Evolutionary conservation across 2,888 invertebrate genomes (phyloP), one percentile per base, ranked within the genome.

Genomic region (Drosophila rellima): DNA sequence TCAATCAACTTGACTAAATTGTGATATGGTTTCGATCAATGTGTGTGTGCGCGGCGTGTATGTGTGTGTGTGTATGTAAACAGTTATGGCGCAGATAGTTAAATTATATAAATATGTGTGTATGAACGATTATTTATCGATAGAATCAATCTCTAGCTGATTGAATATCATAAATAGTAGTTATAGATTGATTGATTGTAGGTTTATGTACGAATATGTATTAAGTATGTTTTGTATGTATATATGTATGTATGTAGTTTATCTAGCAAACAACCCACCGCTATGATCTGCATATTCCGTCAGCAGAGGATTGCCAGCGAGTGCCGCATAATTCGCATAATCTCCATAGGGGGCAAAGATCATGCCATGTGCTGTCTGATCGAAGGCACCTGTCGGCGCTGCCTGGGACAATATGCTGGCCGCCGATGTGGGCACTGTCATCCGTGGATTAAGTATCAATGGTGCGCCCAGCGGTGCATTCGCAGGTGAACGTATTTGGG

Each of bases 241-340:
- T 67, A 20, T 57, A 11, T 47, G 33, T 52, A 33, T 57, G 15
- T 72, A 61, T 60, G 11, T 59, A 55, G 66, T 82, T 96, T 95
- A 96, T 94, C 96, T 95, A 94, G 96, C 96, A 94, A 96, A 96
- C 93, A 96, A 96, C 98, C 97, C 97, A 98, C 98, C 98, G 95
- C 97, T 96, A 95, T 97, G 97, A 94, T 97, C 97, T 92, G 97
- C 95, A 94, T 97, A 97, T 93, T 97, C 96, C 80, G 96, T 95
- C 92, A 96, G 95, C 86, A 97, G 94, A 79, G 97, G 97, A 89
- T 96, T 96, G 88, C 95, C 95, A 68, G 94, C 94, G 89, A 97
- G 94, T 70, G 97, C 97, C 17, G 97, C 97, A 93, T 98, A 98
- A 93, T 97, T 97, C 92, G 96, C 96, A 93, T 97, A 98, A 92